A percentile compares a stretch with the other conserved stretches of the same genome.
Evolutionary conservation across 2,888 invertebrate genomes (phyloP).

Genomic region (Ptilodon capucinus): DNA sequence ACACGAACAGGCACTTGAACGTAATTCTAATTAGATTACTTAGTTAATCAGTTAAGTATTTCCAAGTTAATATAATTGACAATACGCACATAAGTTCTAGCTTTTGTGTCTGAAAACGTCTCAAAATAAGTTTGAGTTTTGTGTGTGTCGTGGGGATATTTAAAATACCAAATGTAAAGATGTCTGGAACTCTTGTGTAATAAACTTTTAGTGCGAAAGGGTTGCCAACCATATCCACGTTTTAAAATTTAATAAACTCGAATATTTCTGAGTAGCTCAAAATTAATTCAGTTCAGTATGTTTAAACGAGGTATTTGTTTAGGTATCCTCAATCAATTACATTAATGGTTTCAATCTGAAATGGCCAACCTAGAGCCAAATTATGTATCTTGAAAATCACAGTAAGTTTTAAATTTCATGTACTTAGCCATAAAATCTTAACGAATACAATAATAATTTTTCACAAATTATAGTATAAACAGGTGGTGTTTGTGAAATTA

Average conservation of each 20-base stretch:
- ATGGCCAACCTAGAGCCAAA: background rate
- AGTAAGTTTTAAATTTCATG: too few species aligned
- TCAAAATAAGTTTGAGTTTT: background rate
- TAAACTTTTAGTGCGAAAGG: too few species aligned
- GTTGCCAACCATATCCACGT: too few species aligned
- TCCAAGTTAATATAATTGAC: background rate
- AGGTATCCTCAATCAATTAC: background rate
- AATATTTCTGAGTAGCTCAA: background rate
- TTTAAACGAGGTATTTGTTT: background rate
- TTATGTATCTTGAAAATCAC: too few species aligned
- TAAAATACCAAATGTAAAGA: background rate
- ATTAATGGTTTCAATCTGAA: background rate
- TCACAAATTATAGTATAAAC: too few species aligned
- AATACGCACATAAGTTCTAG: background rate
- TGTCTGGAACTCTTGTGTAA: background rate
- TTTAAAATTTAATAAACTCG: background rate
- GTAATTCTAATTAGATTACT: constrained; percentile 14
- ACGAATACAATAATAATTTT: too few species aligned
- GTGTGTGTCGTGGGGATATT: background rate
- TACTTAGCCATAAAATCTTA: too few species aligned
- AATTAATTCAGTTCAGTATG: background rate
- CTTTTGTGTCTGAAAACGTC: background rate
- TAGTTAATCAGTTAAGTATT: background rate
- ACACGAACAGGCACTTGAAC: constrained; percentile 8
- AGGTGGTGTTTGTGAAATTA: too few species aligned